Percentiles rank a stretch among this genome's conserved stretches.
Evolutionary conservation across 1,140 invertebrate species (phyloP).

Genomic region (Hesperophylax magnus): DNA sequence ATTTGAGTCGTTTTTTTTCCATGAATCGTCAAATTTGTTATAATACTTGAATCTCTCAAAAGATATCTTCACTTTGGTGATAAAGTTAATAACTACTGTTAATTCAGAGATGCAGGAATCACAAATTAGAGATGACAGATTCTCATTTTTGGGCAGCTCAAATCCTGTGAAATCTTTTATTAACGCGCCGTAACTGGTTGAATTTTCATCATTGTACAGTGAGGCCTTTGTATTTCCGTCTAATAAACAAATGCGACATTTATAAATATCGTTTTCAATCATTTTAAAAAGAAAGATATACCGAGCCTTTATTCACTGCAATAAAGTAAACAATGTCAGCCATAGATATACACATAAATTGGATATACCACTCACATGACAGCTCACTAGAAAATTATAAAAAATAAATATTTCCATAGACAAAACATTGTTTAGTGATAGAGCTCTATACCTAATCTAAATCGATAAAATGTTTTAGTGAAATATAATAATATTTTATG

Average conservation of each 20-base stretch:
- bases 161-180: slow-evolving; percentile 38
- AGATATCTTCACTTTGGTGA: slow-evolving; percentile 24
- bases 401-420: no score
- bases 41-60: neutral
- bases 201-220: neutral
- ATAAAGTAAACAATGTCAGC: no score
- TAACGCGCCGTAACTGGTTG: neutral
- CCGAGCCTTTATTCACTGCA: no score
- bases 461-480: no score
- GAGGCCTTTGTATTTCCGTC: neutral
- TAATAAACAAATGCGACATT: slow-evolving; percentile 27
- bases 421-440: no score
- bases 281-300: slow-evolving; percentile 18
- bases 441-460: no score
- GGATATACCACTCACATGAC: no score
- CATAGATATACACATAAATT: no score
- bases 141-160: slow-evolving; percentile 4
- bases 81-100: slow-evolving; percentile 25
- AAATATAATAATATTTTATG: no score
- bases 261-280: neutral
- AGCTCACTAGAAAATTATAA: neutral
- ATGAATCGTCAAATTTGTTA: neutral
- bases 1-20: neutral
- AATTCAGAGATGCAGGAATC: slow-evolving; percentile 17
- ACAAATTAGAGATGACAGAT: slow-evolving; percentile 22